A percentile compares a stretch with the other conserved stretches of the same genome.
Evolutionary conservation across 1,140 invertebrate species (phyloP).

Genomic region (Dinoponera quadriceps): DNA sequence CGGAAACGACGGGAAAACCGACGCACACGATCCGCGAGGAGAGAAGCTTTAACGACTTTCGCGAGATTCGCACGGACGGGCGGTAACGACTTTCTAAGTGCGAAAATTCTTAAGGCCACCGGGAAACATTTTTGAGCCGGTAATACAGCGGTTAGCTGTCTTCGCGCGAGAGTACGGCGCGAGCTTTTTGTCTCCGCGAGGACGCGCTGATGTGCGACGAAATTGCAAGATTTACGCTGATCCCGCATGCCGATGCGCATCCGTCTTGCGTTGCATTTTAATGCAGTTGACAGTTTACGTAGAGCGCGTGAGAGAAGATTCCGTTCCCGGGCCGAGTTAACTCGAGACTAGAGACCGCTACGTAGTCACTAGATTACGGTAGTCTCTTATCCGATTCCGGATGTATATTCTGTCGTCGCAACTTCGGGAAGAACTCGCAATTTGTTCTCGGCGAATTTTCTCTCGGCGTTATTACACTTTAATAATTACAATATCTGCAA

Average conservation of each 20-base stretch:
- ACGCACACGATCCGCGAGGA: background rate
- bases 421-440: too few species aligned
- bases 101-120: conserved; percentile 61
- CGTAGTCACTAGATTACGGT: too few species aligned
- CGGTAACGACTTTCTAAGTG: conserved; percentile 73
- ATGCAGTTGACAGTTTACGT: conserved; percentile 24
- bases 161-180: background rate
- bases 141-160: conserved; percentile 10
- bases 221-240: conserved; percentile 22
- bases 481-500: too few species aligned
- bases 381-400: too few species aligned
- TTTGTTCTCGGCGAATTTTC: too few species aligned
- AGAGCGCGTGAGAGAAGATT: conserved; percentile 8
- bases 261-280: conserved; percentile 32
- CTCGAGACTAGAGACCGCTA: too few species aligned
- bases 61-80: background rate
- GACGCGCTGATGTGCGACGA: background rate
- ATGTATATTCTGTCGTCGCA: too few species aligned
- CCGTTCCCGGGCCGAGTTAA: background rate
- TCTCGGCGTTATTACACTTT: too few species aligned
- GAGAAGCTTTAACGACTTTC: conserved; percentile 57
- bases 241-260: background rate
- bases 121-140: conserved; percentile 43
- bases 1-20: background rate
- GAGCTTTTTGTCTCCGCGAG: conserved; percentile 26